Evolutionary conservation across 2,113 vertebrate genomes (phyloP).

Genomic region (Cranoglanis bouderius): DNA sequence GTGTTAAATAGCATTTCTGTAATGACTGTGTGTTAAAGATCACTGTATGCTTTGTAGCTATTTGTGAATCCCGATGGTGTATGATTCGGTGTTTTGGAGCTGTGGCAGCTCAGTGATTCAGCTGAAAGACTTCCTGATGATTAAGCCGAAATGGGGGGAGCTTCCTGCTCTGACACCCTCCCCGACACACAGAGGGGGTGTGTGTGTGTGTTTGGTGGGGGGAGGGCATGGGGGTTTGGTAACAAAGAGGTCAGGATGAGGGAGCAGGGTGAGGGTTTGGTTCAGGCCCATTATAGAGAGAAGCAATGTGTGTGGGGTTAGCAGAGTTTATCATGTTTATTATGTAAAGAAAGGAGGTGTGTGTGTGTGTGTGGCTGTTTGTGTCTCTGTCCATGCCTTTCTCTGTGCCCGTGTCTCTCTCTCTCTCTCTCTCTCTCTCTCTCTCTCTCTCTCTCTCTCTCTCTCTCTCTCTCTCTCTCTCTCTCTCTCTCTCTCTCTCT

Average conservation of each 20-base stretch:
- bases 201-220: background rate
- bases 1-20: background rate
- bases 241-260: constrained; percentile 1
- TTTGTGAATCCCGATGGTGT: background rate
- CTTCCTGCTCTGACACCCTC: constrained; percentile 1
- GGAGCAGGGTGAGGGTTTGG: background rate
- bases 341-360: background rate
- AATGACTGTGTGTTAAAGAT: background rate
- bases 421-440: background rate
- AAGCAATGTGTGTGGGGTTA: background rate
- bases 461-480: background rate
- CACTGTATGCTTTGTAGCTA: background rate
- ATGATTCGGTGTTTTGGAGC: background rate
- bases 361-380: background rate
- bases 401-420: background rate
- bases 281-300: background rate
- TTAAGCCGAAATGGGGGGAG: background rate
- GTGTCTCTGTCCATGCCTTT: background rate
- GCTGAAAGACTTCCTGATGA: constrained; percentile 20
- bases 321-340: background rate
- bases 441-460: background rate
- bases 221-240: too few relatives aligned
- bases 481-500: background rate
- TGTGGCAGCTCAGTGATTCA: background rate
- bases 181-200: background rate